phyloP scores from a whole-genome alignment of 2,797 vertebrate species.

The Percopsis omiscomaycus region DNA sequence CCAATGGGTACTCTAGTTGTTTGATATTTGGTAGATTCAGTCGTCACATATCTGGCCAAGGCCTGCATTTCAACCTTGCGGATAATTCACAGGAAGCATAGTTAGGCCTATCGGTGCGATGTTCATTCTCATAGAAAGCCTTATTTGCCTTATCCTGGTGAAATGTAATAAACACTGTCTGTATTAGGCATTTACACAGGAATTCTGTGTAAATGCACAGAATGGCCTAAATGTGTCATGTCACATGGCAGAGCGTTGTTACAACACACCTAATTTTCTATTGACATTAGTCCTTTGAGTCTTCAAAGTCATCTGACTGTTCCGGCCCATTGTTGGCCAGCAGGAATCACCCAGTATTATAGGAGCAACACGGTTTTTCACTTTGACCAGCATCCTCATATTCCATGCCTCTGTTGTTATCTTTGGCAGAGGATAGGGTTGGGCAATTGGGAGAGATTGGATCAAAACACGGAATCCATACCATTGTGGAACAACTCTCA shows the following conservation, averaged over 20 bases:
- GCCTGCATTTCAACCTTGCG: no score
- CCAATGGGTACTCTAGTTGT: background rate
- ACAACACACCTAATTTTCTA: no score
- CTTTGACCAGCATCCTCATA: slow-evolving; percentile 23
- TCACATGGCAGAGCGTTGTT: no score
- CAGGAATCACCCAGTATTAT: slow-evolving; percentile 27
- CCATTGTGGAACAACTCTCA: slow-evolving; percentile 42
- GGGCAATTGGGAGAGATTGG: slow-evolving; percentile 41
- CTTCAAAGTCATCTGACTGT: background rate
- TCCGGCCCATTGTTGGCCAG: slow-evolving; percentile 17
- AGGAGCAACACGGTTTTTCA: slow-evolving; percentile 43
- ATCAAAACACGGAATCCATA: slow-evolving; percentile 56
- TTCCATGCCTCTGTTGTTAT: slow-evolving; percentile 44
- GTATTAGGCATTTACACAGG: no score
- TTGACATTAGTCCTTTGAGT: no score
- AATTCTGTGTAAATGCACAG: no score
- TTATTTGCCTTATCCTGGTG: no score
- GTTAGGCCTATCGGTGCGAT: no score
- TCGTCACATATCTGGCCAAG: slow-evolving; percentile 24
- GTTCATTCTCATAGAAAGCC: no score
- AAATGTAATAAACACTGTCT: no score
- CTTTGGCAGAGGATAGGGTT: slow-evolving; percentile 56
- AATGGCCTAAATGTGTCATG: no score
- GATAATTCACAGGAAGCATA: no score
- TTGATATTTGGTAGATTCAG: slow-evolving; percentile 31